phyloP scores from a whole-genome alignment of 1,140 invertebrate species.

The Wiebesia pumilae region DNA sequence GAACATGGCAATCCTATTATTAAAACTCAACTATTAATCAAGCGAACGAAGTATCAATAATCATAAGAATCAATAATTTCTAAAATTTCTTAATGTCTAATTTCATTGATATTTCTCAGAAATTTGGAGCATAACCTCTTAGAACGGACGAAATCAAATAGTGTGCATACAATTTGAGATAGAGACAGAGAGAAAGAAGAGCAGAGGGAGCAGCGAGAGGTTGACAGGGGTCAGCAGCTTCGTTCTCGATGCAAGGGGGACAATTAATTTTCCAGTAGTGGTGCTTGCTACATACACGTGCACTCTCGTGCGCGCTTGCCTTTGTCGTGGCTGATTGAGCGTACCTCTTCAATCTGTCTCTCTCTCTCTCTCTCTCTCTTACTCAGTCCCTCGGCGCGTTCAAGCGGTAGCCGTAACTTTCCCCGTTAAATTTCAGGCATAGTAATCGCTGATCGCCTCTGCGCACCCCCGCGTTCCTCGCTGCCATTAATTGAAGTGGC shows the following conservation, averaged over 20 bases:
- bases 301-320: background rate
- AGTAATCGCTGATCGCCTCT: constrained; percentile 7
- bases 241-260: constrained; percentile 26
- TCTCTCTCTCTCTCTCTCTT: background rate
- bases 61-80: background rate
- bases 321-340: constrained; percentile 47
- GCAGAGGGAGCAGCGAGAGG: background rate
- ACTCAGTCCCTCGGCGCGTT: background rate
- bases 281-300: background rate
- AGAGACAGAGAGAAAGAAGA: background rate
- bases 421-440: constrained; percentile 30
- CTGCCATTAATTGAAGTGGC: constrained; percentile 28
- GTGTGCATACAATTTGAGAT: background rate
- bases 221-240: constrained; percentile 4
- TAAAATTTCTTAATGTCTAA: background rate
- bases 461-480: background rate
- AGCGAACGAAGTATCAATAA: no score
- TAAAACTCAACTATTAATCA: no score
- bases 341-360: background rate
- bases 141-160: background rate
- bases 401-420: background rate
- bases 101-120: background rate
- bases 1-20: no score
- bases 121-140: background rate
- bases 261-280: constrained; percentile 45